Evolutionary conservation across 2,113 vertebrate genomes (phyloP).

Genomic region (Barnardius zonarius): DNA sequence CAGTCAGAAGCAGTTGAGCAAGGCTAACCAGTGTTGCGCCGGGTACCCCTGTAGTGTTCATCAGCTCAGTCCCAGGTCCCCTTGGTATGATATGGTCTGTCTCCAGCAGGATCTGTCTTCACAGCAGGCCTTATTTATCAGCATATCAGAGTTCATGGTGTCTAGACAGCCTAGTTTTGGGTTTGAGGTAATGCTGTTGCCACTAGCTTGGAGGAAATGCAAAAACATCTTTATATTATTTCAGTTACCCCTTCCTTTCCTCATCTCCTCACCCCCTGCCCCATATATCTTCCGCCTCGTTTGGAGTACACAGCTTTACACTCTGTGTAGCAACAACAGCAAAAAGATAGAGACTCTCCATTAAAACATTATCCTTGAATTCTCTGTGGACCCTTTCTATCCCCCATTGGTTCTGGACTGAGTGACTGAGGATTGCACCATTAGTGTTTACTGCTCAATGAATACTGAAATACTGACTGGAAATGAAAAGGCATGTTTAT

Average conservation of each 20-base stretch:
- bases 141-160: not conserved
- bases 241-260: not conserved
- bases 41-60: rapidly evolving
- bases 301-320: not conserved
- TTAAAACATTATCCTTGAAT: not conserved
- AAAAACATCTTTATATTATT: not conserved
- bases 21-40: not conserved
- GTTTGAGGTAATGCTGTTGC: not conserved
- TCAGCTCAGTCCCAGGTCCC: not conserved
- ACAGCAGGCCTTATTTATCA: not conserved
- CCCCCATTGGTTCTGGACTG: not conserved
- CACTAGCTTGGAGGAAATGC: not conserved
- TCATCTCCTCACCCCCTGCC: not conserved
- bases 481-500: not conserved
- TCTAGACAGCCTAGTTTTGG: not conserved
- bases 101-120: not conserved
- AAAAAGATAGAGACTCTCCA: not conserved
- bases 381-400: not conserved
- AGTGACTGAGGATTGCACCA: not conserved
- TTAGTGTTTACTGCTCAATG: not conserved
- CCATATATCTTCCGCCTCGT: not conserved
- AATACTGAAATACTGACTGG: not conserved
- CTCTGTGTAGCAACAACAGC: not conserved
- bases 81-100: not conserved
- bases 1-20: not conserved